These are phyloP conservation scores for Ooceraea biroi DNA, from an alignment of 1,140 invertebrate species.

Conservation along the genomic window DNA sequence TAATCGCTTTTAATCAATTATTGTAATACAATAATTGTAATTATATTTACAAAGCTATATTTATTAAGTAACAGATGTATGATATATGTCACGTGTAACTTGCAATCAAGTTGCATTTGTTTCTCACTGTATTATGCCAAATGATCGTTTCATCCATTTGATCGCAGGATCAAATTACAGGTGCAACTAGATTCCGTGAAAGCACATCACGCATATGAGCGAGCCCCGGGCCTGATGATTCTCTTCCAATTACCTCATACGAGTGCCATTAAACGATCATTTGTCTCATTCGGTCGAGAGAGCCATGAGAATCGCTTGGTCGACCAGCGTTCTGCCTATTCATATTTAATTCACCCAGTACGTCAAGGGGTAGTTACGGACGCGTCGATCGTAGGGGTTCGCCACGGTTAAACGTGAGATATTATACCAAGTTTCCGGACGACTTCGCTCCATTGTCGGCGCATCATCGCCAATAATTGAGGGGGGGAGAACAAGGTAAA, in stretches of 20 bases:
- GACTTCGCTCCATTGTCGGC: slow-evolving; percentile 57
- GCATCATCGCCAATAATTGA: slow-evolving; percentile 77
- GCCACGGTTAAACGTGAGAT: slow-evolving; percentile 66
- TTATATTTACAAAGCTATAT: too few species aligned
- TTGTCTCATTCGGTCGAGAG: slow-evolving; percentile 47
- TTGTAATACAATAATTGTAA: too few species aligned
- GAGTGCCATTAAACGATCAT: slow-evolving; percentile 65
- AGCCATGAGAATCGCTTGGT: slow-evolving; percentile 66
- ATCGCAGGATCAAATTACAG: slow-evolving; percentile 24
- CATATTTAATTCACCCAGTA: slow-evolving; percentile 74
- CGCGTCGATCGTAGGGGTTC: slow-evolving; percentile 61
- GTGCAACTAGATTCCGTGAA: slow-evolving; percentile 7
- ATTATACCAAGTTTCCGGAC: slow-evolving; percentile 67
- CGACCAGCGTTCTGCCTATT: slow-evolving; percentile 62
- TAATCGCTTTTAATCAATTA: too few species aligned
- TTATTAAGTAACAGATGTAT: too few species aligned
- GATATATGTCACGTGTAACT: too few species aligned
- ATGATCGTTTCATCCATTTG: slow-evolving; percentile 4
- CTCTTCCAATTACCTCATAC: slow-evolving; percentile 45
- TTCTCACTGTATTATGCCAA: neutral
- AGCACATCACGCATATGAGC: neutral
- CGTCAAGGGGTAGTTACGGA: slow-evolving; percentile 66
- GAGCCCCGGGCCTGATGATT: slow-evolving; percentile 8
- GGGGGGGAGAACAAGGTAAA: neutral
- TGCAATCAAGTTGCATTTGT: neutral